Conservation (phyloP, 2,113 vertebrate genomes). For the Condylura cristata region DNA sequence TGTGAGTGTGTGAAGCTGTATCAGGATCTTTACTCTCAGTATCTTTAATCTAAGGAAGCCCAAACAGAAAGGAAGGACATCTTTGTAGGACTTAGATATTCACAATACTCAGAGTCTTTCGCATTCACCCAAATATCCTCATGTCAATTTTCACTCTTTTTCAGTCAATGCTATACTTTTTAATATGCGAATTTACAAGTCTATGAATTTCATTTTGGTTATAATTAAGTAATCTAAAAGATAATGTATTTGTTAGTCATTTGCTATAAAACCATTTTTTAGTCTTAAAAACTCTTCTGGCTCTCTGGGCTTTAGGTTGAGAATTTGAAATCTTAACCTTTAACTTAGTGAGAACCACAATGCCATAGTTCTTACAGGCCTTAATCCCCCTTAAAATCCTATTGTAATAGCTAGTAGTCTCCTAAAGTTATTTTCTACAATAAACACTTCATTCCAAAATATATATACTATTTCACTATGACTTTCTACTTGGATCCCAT, state of each 20-base stretch:
- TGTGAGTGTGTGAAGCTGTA: no score
- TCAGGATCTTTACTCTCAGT: conserved; percentile 6
- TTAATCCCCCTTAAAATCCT: conserved; percentile 16
- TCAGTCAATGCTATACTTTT: conserved; percentile 66
- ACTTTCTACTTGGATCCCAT: neutral
- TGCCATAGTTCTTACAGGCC: neutral
- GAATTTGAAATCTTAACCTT: conserved; percentile 57
- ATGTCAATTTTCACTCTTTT: conserved; percentile 55
- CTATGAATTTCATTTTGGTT: conserved; percentile 67
- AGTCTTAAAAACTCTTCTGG: conserved; percentile 57
- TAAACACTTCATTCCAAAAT: conserved; percentile 19
- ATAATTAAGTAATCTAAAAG: conserved; percentile 67
- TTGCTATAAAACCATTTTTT: conserved; percentile 63
- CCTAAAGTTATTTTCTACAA: conserved; percentile 26
- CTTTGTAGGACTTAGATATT: neutral
- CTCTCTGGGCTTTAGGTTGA: conserved; percentile 34
- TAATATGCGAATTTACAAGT: conserved; percentile 62
- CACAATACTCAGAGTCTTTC: conserved; percentile 37
- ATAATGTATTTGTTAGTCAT: conserved; percentile 67
- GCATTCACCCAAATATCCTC: conserved; percentile 53
- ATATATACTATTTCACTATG: neutral
- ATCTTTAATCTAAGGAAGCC: neutral
- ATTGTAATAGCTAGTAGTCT: neutral
- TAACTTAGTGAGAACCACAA: neutral
- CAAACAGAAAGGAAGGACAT: neutral